Evolutionary conservation across 2,113 vertebrate genomes (phyloP).

Genomic region (Malurus elegans): DNA sequence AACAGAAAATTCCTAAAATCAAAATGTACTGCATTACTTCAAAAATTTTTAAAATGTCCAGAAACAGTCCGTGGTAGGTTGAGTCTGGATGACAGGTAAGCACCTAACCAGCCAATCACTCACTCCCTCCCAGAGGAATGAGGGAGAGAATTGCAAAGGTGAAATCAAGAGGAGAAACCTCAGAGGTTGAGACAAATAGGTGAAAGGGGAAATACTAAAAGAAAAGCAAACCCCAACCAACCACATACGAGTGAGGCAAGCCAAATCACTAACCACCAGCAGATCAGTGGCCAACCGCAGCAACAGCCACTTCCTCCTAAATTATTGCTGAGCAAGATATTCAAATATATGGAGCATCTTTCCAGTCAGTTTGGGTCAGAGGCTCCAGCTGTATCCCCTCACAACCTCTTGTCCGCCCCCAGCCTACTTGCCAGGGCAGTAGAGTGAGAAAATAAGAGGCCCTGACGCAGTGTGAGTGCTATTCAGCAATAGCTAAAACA

Average conservation of each 20-base stretch:
- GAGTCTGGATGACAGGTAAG: not conserved
- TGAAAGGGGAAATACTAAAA: not conserved
- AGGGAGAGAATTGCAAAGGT: not conserved
- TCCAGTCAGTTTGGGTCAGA: not conserved
- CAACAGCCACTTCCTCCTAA: not conserved
- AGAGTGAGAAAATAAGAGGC: not conserved
- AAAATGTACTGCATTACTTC: not conserved
- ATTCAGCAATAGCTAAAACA: slow-evolving; percentile 14
- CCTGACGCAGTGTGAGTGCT: not conserved
- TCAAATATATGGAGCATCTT: not conserved
- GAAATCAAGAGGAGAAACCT: not conserved
- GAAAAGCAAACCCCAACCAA: not conserved
- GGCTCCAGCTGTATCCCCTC: not conserved
- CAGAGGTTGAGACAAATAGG: not conserved
- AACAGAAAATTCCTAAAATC: not conserved
- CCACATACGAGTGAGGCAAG: not conserved
- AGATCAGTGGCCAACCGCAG: not conserved
- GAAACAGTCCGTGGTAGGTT: not conserved
- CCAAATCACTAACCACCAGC: not conserved
- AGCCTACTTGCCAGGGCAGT: not conserved
- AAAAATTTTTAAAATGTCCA: not conserved
- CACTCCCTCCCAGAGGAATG: not conserved
- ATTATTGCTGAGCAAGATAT: not conserved
- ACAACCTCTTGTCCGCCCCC: not conserved
- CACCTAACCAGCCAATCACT: not conserved